Conservation (phyloP, 2,797 vertebrate genomes). For the Clarias pachynema region DNA sequence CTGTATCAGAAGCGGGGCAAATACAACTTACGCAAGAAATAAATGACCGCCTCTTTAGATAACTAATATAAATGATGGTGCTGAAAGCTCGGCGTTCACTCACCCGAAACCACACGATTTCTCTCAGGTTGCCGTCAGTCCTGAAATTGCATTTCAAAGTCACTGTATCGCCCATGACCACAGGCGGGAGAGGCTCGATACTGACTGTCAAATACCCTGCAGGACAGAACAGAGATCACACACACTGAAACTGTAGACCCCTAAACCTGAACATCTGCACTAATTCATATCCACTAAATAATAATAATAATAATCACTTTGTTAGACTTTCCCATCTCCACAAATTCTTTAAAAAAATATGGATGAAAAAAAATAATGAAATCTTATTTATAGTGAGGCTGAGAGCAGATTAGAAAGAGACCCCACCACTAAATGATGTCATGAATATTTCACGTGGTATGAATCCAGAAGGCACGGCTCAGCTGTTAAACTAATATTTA, state of each 20-base stretch:
- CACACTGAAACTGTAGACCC: slow-evolving; percentile 22
- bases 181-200: slow-evolving; percentile 86
- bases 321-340: not conserved
- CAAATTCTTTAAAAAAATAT: not conserved
- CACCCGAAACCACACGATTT: slow-evolving; percentile 95
- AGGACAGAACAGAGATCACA: slow-evolving; percentile 48
- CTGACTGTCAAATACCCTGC: slow-evolving; percentile 88
- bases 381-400: not conserved
- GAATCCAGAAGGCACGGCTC: slow-evolving; percentile 22
- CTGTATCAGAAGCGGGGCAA: slow-evolving; percentile 29
- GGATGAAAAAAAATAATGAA: slow-evolving; percentile 19
- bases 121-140: slow-evolving; percentile 88
- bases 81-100: slow-evolving; percentile 60
- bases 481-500: slow-evolving; percentile 39
- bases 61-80: slow-evolving; percentile 19
- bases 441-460: slow-evolving; percentile 34
- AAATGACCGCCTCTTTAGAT: slow-evolving; percentile 17
- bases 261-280: not conserved
- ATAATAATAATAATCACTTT: not conserved
- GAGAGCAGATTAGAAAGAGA: slow-evolving; percentile 7
- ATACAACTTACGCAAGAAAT: slow-evolving; percentile 22
- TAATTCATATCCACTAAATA: not conserved
- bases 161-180: slow-evolving; percentile 90
- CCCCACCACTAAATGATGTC: slow-evolving; percentile 26
- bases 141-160: slow-evolving; percentile 94